These are phyloP conservation scores for Oscheius sp. DNA, from an alignment of 2,888 invertebrate genomes.

Conservation along the genomic window DNA sequence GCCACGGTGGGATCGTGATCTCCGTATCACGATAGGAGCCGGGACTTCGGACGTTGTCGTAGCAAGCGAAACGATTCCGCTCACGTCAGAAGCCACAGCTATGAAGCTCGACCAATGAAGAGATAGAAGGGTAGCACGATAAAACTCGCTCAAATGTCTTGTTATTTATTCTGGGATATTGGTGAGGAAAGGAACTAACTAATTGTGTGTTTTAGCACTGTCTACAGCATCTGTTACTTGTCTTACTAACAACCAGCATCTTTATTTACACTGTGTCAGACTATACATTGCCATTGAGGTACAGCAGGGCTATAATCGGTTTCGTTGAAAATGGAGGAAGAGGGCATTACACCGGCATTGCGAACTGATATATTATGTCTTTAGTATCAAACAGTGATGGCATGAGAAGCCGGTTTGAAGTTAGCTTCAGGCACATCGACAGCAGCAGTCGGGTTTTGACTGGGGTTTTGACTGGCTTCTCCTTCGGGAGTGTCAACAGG, in stretches of 20 bases:
- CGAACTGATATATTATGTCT: slow-evolving; percentile 11
- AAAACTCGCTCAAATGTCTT: too few species aligned
- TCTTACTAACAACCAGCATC: background rate
- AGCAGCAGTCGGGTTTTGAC: slow-evolving; percentile 1
- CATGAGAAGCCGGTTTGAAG: slow-evolving; percentile 20
- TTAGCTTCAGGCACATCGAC: slow-evolving; percentile 29
- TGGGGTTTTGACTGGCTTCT: slow-evolving; percentile 17
- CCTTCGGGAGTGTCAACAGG: slow-evolving; percentile 2
- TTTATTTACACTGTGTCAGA: slow-evolving; percentile 6
- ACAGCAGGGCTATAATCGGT: background rate
- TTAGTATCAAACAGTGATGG: slow-evolving; percentile 12
- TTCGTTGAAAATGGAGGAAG: background rate
- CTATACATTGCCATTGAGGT: slow-evolving; percentile 18
- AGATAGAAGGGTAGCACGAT: too few species aligned
- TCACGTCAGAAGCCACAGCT: slow-evolving; percentile 3
- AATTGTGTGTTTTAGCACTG: too few species aligned
- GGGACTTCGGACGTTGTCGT: slow-evolving; percentile 1
- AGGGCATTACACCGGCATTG: slow-evolving; percentile 28
- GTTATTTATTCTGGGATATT: too few species aligned
- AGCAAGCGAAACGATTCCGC: background rate
- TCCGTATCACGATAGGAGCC: slow-evolving; percentile 13
- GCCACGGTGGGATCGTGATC: slow-evolving; percentile 27
- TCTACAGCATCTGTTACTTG: background rate
- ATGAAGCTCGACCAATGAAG: too few species aligned
- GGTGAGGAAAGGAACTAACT: too few species aligned